Evolutionary conservation across 1,140 invertebrate genomes (phyloP).

Genomic region (Dendroctonus ponderosae): DNA sequence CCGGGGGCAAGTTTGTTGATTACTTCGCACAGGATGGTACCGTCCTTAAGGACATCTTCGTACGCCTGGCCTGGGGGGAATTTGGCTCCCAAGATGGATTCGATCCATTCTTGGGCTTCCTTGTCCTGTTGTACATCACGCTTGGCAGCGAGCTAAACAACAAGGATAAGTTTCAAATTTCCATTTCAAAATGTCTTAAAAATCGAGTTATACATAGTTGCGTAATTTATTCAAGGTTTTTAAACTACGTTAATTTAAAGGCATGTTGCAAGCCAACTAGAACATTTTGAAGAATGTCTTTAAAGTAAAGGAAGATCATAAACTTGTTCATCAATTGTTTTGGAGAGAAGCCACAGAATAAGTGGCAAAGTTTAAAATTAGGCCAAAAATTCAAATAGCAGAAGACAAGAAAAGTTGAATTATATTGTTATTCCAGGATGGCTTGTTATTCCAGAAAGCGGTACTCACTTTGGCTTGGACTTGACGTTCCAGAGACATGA

Average conservation of each 20-base stretch:
- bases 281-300: no score
- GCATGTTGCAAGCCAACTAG: no score
- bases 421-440: conserved; percentile 7
- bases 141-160: conserved; percentile 78
- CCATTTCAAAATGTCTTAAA: not conserved
- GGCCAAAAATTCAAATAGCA: not conserved
- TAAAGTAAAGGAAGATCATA: no score
- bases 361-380: no score
- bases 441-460: conserved; percentile 13
- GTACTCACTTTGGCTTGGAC: conserved; percentile 70
- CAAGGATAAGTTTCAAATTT: conserved; percentile 25
- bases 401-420: not conserved
- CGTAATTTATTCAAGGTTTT: no score
- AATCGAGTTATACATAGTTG: no score
- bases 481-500: conserved; percentile 77
- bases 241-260: no score
- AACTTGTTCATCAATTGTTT: no score
- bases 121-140: conserved; percentile 84
- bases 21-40: conserved; percentile 83
- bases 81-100: conserved; percentile 78
- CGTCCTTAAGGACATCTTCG: conserved; percentile 84
- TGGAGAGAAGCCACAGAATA: no score
- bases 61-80: conserved; percentile 73
- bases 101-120: conserved; percentile 90
- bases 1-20: conserved; percentile 87